phyloP scores from a whole-genome alignment of 2,797 vertebrate species.

The Spatula versicolor region DNA sequence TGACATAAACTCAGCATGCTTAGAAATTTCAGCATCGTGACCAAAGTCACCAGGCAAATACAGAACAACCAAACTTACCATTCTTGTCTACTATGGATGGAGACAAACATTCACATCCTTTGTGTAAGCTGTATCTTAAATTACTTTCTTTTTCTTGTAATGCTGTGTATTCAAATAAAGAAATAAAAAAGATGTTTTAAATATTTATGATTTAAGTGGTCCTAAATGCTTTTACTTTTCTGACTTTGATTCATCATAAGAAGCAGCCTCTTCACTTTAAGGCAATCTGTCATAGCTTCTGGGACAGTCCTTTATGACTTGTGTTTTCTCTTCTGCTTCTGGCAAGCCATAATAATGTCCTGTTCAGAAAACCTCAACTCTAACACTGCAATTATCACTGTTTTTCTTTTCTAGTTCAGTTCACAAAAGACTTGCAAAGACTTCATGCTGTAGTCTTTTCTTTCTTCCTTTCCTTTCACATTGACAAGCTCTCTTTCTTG shows the following conservation, averaged over 20 bases:
- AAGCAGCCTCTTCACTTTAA: slow-evolving; percentile 18
- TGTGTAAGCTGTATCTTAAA: background rate
- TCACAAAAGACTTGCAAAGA: background rate
- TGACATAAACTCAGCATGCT: background rate
- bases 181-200: background rate
- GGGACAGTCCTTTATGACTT: background rate
- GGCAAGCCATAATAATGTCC: slow-evolving; percentile 41
- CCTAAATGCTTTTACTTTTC: slow-evolving; percentile 31
- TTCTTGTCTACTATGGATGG: background rate
- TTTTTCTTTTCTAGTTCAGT: slow-evolving; percentile 11
- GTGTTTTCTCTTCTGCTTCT: slow-evolving; percentile 16
- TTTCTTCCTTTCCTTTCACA: background rate
- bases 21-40: background rate
- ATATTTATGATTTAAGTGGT: background rate
- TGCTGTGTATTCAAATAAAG: background rate
- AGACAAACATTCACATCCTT: background rate
- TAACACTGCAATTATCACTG: background rate
- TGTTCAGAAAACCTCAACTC: slow-evolving; percentile 55
- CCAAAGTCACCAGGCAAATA: background rate
- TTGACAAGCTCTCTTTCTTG: background rate
- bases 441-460: background rate
- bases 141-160: background rate
- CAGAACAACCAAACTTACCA: background rate
- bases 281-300: slow-evolving; percentile 31
- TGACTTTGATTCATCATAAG: background rate